A percentile compares a stretch with the other conserved stretches of the same genome.
Evolutionary conservation across 1,140 invertebrate species (phyloP).

Genomic region (Elymnias hypermnestra): DNA sequence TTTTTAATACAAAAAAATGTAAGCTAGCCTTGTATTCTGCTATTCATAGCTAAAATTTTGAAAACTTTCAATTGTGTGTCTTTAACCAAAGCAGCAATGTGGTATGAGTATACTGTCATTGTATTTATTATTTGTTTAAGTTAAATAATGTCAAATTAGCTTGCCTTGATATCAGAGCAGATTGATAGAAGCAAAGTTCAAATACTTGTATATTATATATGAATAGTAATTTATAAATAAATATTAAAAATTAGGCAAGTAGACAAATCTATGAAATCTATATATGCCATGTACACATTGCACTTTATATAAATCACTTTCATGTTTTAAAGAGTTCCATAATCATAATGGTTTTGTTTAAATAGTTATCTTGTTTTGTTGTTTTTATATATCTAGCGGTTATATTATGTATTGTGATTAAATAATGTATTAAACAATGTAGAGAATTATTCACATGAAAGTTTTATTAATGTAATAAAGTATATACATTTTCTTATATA

Average conservation of each 20-base stretch:
- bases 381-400: neutral
- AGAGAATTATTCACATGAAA: neutral
- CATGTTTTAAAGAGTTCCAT: slow-evolving; percentile 7
- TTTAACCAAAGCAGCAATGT: no score
- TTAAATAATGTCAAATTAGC: slow-evolving; percentile 18
- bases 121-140: slow-evolving; percentile 22
- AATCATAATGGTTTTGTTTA: slow-evolving; percentile 6
- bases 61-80: no score
- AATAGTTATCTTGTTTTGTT: neutral
- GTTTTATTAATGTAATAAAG: neutral
- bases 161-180: slow-evolving; percentile 21
- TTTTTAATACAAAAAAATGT: no score
- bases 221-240: slow-evolving; percentile 33
- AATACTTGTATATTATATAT: slow-evolving; percentile 36
- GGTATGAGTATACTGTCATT: no score
- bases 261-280: slow-evolving; percentile 24
- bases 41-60: no score
- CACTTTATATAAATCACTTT: slow-evolving; percentile 12
- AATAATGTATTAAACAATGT: neutral
- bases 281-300: slow-evolving; percentile 1
- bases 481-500: no score
- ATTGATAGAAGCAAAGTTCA: slow-evolving; percentile 25
- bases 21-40: no score
- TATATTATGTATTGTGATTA: neutral
- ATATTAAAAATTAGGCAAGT: slow-evolving; percentile 34